A percentile compares a stretch with the other conserved stretches of the same genome.
phyloP scores from a whole-genome alignment of 2,113 vertebrate genomes.

The Pachyramphus minor region DNA sequence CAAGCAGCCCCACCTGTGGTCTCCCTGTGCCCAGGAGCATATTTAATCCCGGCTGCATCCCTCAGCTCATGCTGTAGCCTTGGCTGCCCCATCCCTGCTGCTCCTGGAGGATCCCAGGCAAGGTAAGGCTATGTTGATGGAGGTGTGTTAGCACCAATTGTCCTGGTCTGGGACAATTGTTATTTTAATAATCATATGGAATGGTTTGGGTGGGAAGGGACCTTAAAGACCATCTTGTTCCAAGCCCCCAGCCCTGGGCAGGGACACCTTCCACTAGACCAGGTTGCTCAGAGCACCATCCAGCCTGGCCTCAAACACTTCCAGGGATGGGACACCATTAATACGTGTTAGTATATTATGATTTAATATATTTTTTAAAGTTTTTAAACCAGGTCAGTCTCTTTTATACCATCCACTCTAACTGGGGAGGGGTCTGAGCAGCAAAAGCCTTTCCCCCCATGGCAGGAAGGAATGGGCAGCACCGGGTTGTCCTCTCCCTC shows the following conservation, averaged over 20 bases:
- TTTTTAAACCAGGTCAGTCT: background rate
- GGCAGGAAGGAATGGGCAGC: too few species aligned
- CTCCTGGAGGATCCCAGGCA: background rate
- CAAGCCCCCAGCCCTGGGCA: background rate
- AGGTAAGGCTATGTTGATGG: background rate
- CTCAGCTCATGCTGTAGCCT: too few species aligned
- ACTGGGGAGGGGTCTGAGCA: background rate
- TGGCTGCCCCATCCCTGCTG: background rate
- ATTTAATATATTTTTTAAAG: fast-evolving
- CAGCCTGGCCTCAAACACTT: background rate
- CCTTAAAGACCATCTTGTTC: background rate
- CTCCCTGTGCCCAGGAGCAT: background rate
- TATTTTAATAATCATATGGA: background rate
- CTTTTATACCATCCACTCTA: background rate
- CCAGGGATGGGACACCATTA: background rate
- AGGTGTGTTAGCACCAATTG: background rate
- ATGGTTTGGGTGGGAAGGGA: background rate
- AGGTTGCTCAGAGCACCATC: background rate
- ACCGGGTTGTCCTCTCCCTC: fast-evolving
- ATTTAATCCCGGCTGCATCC: background rate
- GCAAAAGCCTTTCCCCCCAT: background rate
- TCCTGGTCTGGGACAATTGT: background rate
- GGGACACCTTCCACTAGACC: background rate
- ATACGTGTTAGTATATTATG: background rate
- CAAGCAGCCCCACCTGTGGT: too few species aligned